These are phyloP conservation scores for Balaeniceps rex DNA, from an alignment of 2,113 vertebrate genomes.

Conservation along the genomic window DNA sequence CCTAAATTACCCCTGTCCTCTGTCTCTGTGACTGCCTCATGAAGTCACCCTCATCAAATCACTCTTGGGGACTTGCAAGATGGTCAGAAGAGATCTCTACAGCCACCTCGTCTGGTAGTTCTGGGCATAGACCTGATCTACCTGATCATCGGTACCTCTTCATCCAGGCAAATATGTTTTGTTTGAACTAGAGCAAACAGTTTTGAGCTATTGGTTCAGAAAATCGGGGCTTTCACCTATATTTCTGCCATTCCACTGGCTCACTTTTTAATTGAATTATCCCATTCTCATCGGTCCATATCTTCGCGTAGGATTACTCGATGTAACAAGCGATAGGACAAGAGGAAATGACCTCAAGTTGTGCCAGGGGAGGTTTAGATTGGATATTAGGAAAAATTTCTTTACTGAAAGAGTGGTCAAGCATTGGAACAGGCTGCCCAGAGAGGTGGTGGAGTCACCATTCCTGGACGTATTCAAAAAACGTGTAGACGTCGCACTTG, in stretches of 20 bases:
- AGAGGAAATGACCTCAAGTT: no score
- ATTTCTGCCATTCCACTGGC: background rate
- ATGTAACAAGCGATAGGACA: no score
- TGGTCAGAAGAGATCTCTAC: background rate
- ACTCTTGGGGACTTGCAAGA: background rate
- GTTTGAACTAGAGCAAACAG: background rate
- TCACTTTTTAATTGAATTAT: background rate
- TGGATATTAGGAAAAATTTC: no score
- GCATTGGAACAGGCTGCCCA: no score
- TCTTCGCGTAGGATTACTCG: background rate
- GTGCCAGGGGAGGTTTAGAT: no score
- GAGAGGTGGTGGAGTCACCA: no score
- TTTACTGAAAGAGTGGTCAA: no score
- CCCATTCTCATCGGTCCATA: background rate
- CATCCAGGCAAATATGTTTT: background rate
- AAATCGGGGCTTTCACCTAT: background rate
- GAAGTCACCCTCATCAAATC: background rate
- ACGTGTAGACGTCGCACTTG: no score
- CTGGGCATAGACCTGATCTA: background rate
- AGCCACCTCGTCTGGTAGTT: background rate
- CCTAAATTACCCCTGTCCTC: background rate
- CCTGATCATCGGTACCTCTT: background rate
- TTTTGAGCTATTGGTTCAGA: background rate
- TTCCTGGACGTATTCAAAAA: no score
- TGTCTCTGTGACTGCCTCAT: background rate